Percentiles rank a stretch among this genome's conserved stretches.
Conservation (phyloP, 2,888 invertebrate species). For the Parnassius smintheus region DNA sequence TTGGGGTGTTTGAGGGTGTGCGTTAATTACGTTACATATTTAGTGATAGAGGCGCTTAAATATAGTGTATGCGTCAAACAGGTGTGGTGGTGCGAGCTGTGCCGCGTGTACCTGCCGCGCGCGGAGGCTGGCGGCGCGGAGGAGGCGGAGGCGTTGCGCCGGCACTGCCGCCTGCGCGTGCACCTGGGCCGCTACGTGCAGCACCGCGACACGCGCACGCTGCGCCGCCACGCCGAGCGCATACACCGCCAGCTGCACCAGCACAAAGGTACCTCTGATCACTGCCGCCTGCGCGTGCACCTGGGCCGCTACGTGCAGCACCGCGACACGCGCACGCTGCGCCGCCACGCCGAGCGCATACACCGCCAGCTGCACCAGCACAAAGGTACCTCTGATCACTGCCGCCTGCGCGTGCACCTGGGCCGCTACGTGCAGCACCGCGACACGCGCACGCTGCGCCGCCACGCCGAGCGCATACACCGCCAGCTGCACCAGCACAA, state of each 20-base stretch:
- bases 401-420: slow-evolving; percentile 87
- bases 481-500: slow-evolving; percentile 78
- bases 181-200: slow-evolving; percentile 90
- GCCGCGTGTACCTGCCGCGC: slow-evolving; percentile 87
- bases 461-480: slow-evolving; percentile 86
- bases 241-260: slow-evolving; percentile 82
- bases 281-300: slow-evolving; percentile 89
- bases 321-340: slow-evolving; percentile 88
- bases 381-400: slow-evolving; percentile 78
- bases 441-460: slow-evolving; percentile 87
- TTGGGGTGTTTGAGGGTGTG: no score
- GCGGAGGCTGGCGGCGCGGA: slow-evolving; percentile 68
- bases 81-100: slow-evolving; percentile 89
- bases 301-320: slow-evolving; percentile 88
- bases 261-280: slow-evolving; percentile 64
- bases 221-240: slow-evolving; percentile 86
- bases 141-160: slow-evolving; percentile 82
- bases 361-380: slow-evolving; percentile 81
- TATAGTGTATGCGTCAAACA: slow-evolving; percentile 28
- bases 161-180: slow-evolving; percentile 88
- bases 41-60: no score
- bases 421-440: slow-evolving; percentile 89
- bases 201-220: slow-evolving; percentile 87
- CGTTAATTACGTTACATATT: no score
- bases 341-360: slow-evolving; percentile 86